Percentiles rank a stretch among this genome's conserved stretches.
Evolutionary conservation across 2,888 invertebrate species (phyloP).

Genomic region (Aporophyla nigra): DNA sequence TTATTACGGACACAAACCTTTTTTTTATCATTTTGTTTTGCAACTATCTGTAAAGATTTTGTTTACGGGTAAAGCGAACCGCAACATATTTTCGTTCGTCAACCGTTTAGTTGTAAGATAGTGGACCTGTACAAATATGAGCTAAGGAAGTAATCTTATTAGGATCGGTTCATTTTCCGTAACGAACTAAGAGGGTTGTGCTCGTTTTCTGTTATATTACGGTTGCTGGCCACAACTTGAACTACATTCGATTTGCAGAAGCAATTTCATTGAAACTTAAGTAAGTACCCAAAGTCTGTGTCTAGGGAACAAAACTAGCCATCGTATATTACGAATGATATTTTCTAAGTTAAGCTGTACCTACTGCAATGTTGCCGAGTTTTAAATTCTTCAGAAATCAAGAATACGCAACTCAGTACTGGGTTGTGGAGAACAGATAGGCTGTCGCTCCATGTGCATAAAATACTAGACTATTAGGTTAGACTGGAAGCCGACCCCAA

Average conservation of each 20-base stretch:
- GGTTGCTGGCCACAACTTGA: constrained; percentile 17
- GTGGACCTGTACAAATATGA: constrained; percentile 56
- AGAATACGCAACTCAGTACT: background rate
- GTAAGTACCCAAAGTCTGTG: background rate
- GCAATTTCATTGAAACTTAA: constrained; percentile 24
- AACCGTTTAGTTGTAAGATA: constrained; percentile 40
- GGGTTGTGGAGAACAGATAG: too few species aligned
- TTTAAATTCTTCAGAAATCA: background rate
- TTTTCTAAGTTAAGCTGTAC: background rate
- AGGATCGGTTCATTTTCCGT: constrained; percentile 49
- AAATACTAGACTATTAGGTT: too few species aligned
- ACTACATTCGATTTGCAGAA: constrained; percentile 30
- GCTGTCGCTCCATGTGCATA: too few species aligned
- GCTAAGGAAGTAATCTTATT: constrained; percentile 61
- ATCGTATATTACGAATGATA: background rate
- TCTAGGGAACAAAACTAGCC: background rate
- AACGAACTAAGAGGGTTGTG: constrained; percentile 52
- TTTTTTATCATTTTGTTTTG: constrained; percentile 71
- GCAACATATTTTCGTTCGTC: constrained; percentile 47
- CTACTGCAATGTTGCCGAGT: background rate
- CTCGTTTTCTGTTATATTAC: constrained; percentile 41
- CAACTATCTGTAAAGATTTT: constrained; percentile 65
- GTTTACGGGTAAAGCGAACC: constrained; percentile 40
- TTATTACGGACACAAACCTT: constrained; percentile 71
- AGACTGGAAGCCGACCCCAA: too few species aligned